These are phyloP conservation scores for Piprites chloris DNA, from an alignment of 2,113 vertebrate genomes.

Conservation along the genomic window DNA sequence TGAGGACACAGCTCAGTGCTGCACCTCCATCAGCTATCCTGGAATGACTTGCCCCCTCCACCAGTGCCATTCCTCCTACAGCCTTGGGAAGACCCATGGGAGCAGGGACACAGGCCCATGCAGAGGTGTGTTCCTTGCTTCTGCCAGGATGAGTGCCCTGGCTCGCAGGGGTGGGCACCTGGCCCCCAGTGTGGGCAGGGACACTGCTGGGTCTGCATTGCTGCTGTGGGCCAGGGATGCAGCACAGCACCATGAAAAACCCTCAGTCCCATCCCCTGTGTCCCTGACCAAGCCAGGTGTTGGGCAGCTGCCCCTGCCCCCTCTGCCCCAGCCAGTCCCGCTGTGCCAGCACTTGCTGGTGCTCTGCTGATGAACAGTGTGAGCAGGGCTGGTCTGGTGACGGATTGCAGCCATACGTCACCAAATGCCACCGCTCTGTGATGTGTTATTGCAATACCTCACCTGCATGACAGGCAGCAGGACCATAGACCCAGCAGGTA, in stretches of 20 bases:
- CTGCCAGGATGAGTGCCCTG: neutral
- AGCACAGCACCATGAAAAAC: neutral
- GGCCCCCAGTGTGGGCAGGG: no score
- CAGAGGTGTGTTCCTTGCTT: neutral
- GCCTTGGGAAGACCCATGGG: neutral
- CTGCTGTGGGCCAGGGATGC: fast-evolving
- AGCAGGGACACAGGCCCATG: neutral
- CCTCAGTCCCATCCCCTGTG: neutral
- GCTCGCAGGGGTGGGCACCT: neutral
- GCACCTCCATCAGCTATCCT: neutral
- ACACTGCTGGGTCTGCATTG: no score
- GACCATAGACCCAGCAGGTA: conserved; percentile 13
- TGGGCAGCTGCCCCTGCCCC: neutral
- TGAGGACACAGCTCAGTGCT: neutral
- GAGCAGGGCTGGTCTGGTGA: neutral
- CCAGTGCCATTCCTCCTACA: fast-evolving
- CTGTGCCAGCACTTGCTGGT: fast-evolving
- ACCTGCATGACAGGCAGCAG: neutral
- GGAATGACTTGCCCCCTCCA: neutral
- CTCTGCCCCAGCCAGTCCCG: neutral
- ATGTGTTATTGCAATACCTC: conserved; percentile 44
- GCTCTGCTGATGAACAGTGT: neutral
- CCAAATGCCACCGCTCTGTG: neutral
- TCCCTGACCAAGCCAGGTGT: neutral
- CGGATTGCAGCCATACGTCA: conserved; percentile 20